These are phyloP conservation scores for Athalia circularis DNA, from an alignment of 2,888 invertebrate genomes.

Conservation along the genomic window DNA sequence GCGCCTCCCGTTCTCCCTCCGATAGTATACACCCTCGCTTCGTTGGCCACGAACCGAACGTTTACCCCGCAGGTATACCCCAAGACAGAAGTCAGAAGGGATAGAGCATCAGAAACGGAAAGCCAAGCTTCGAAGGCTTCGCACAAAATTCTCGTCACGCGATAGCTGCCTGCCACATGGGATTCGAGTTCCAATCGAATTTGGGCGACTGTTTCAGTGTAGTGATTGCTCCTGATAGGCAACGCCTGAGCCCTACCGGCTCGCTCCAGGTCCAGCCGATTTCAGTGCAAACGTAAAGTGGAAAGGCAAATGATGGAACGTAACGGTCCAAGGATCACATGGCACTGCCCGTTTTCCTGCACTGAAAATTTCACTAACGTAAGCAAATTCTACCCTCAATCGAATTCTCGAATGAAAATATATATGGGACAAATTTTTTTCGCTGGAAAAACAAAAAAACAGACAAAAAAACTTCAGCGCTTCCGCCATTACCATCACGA, in stretches of 20 bases:
- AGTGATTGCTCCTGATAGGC: conserved; percentile 41
- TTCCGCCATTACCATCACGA: not conserved
- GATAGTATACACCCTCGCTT: conserved; percentile 13
- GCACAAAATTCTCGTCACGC: conserved; percentile 43
- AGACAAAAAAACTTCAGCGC: not conserved
- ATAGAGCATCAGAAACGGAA: not conserved
- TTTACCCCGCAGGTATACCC: conserved; percentile 38
- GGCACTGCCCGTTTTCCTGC: not conserved
- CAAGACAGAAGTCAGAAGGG: conserved; percentile 26
- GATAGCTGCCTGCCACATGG: conserved; percentile 40
- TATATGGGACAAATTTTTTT: not conserved
- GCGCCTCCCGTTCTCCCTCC: not conserved
- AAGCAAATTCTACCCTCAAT: not conserved
- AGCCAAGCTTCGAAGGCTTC: conserved; percentile 29
- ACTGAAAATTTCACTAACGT: conserved; percentile 3
- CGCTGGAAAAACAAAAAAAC: not conserved
- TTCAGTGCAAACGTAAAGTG: conserved; percentile 9
- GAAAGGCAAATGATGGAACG: conserved; percentile 40
- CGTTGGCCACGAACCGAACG: conserved; percentile 36
- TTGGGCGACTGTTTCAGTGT: conserved; percentile 41
- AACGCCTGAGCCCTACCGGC: conserved; percentile 37
- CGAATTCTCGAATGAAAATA: no score
- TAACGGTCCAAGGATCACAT: conserved; percentile 33
- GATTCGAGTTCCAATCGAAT: conserved; percentile 44
- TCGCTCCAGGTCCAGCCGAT: conserved; percentile 16